Evolutionary conservation across 2,888 invertebrate genomes (phyloP).

Genomic region (Linnaemya vulpina): DNA sequence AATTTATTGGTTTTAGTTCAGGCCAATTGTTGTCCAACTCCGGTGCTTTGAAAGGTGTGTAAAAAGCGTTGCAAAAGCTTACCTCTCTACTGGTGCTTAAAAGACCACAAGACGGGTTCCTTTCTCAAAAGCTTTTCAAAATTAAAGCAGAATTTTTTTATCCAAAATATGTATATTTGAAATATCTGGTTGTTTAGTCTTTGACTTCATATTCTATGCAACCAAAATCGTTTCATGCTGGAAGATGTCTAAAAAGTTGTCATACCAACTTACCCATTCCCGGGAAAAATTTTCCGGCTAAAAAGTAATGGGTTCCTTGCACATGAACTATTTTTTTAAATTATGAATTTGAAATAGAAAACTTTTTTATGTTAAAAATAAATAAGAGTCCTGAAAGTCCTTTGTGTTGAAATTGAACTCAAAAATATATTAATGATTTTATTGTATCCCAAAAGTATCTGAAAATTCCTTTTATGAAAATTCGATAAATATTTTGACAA

Average conservation of each 20-base stretch:
- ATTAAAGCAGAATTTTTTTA: background rate
- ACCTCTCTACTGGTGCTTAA: background rate
- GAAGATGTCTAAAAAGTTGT: slow-evolving; percentile 42
- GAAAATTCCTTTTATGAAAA: no score
- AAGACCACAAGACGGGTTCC: slow-evolving; percentile 35
- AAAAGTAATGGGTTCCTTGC: slow-evolving; percentile 30
- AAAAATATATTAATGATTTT: no score
- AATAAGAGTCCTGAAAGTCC: no score
- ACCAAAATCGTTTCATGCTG: background rate
- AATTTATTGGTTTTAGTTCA: background rate
- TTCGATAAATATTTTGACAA: no score
- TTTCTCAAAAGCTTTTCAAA: slow-evolving; percentile 7
- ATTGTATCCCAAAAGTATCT: no score
- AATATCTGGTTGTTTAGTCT: background rate
- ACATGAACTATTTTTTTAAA: background rate
- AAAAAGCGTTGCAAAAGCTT: slow-evolving; percentile 43
- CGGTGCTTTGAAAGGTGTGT: slow-evolving; percentile 24
- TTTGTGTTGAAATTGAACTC: no score
- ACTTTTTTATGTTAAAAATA: no score
- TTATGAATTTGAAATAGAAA: no score
- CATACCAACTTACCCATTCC: slow-evolving; percentile 37
- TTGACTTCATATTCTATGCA: no score
- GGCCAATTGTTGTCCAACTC: background rate
- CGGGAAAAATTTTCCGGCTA: background rate
- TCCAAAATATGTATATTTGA: background rate